Evolutionary conservation across 1,140 invertebrate species (phyloP), one percentile per base, ranked within the genome.

Genomic region (Bombus haemorrhoidalis): DNA sequence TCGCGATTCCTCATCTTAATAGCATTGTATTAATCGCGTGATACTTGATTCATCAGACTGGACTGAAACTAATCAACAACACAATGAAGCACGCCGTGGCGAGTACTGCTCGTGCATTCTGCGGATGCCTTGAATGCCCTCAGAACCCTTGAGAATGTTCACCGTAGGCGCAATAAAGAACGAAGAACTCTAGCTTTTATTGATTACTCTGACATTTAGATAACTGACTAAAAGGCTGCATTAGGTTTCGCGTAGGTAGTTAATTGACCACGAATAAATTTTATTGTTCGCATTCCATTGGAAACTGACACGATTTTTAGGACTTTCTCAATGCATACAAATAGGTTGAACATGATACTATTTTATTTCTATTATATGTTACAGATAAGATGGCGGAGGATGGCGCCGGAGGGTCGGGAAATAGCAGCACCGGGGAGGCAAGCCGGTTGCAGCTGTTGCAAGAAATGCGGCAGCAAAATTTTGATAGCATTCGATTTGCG

Each of bases 401-500:
- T 80, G 92, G 93, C 12, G 89, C 92, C 39, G 91, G 90, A 57
- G 91, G 92, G 25, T 92, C 91, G 13, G 91, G 91, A 77, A 93
- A 91, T 43, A 91, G 92, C 75, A 92, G 91, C 77, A 93, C 90
- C 47, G 93, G 93, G 10, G 95, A 95, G 83, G 91, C 92, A 10
- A 95, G 93, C 75, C 96, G 97, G 62, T 96, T 97, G 64, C 97
- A 97, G 89, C 95, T 98, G 47, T 92, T 98, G 77, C 97, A 98
- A 94, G 97, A 98, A 94, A 97, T 98, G 97, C 96, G 98, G 86
- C 96, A 98, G 84, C 98, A 99, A 94, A 98, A 99, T 95, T 99
- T 98, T 94, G 98, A 99, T 95, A 97, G 98, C 73, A 99, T 99
- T 89, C 96, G 99, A 90, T 99, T 99, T 95, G 98, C 99, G 75